phyloP scores from a whole-genome alignment of 2,888 invertebrate species.

The Dascillus cervinus region DNA sequence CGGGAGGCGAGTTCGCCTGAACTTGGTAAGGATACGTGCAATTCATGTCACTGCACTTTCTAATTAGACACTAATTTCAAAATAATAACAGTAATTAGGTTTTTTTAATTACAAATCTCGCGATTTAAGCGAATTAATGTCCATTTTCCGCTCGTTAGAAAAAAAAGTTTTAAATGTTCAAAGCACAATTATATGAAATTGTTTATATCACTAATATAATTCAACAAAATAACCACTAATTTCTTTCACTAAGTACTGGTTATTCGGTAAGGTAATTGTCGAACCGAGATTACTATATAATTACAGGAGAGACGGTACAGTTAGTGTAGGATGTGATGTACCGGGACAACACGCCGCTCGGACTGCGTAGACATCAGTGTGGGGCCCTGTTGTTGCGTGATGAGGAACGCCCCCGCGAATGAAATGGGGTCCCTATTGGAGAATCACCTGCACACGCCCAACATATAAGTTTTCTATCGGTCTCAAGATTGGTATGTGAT shows the following conservation, averaged over 20 bases:
- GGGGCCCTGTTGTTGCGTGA: conserved; percentile 13
- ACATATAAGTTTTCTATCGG: conserved; percentile 10
- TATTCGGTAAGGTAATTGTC: conserved; percentile 31
- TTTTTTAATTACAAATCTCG: conserved; percentile 8
- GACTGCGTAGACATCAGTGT: conserved; percentile 29
- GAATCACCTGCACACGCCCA: conserved; percentile 26
- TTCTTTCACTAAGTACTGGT: conserved; percentile 31
- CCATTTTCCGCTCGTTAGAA: conserved; percentile 10
- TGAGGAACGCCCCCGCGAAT: conserved; percentile 23
- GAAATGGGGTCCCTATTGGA: conserved; percentile 24
- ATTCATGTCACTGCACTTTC: conserved; percentile 28
- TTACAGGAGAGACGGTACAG: conserved; percentile 20
- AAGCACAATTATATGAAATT: no score
- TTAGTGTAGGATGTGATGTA: conserved; percentile 24
- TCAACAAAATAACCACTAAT: conserved; percentile 32
- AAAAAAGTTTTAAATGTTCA: no score
- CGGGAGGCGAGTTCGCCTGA: conserved; percentile 33
- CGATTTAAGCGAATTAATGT: conserved; percentile 8
- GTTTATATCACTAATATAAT: conserved; percentile 28
- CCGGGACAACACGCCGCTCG: conserved; percentile 29
- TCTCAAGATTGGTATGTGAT: conserved; percentile 1
- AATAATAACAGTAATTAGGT: conserved; percentile 9
- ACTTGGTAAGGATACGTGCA: conserved; percentile 40
- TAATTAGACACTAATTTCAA: conserved; percentile 10
- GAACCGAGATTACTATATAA: conserved; percentile 23